These are phyloP conservation scores for Hermodice carunculata DNA, from an alignment of 2,888 invertebrate species.

Conservation along the genomic window DNA sequence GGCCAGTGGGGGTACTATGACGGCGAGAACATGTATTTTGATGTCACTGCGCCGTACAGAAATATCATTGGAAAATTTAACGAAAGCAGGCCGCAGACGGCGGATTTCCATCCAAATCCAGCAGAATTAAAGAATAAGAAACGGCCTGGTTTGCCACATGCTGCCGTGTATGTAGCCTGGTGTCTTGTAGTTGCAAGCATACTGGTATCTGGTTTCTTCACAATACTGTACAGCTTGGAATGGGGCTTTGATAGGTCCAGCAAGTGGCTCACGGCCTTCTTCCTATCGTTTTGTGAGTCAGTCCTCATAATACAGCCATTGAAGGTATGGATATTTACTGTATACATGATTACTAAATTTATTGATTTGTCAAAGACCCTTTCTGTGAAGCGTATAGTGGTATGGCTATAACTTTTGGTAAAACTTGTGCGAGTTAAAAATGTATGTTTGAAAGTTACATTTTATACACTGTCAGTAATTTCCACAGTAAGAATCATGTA, in stretches of 20 bases:
- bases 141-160: slow-evolving; percentile 9
- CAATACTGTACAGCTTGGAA: slow-evolving; percentile 54
- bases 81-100: neutral
- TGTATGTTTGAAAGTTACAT: too few relatives aligned
- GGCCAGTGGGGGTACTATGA: neutral
- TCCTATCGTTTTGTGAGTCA: slow-evolving; percentile 53
- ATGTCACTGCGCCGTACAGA: neutral
- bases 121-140: neutral
- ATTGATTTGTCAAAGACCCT: too few relatives aligned
- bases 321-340: too few relatives aligned
- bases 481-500: too few relatives aligned
- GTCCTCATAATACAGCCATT: slow-evolving; percentile 51
- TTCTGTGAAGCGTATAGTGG: too few relatives aligned
- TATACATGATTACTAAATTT: too few relatives aligned
- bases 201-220: slow-evolving; percentile 45
- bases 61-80: too few relatives aligned
- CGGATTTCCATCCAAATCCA: neutral
- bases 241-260: slow-evolving; percentile 53
- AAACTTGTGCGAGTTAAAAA: too few relatives aligned
- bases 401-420: too few relatives aligned
- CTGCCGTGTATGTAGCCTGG: slow-evolving; percentile 45
- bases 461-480: too few relatives aligned
- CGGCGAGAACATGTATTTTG: neutral
- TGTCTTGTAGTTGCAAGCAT: slow-evolving; percentile 41
- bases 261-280: slow-evolving; percentile 53